Evolutionary conservation across 2,797 vertebrate species (phyloP).

Genomic region (Lepus townsendii): DNA sequence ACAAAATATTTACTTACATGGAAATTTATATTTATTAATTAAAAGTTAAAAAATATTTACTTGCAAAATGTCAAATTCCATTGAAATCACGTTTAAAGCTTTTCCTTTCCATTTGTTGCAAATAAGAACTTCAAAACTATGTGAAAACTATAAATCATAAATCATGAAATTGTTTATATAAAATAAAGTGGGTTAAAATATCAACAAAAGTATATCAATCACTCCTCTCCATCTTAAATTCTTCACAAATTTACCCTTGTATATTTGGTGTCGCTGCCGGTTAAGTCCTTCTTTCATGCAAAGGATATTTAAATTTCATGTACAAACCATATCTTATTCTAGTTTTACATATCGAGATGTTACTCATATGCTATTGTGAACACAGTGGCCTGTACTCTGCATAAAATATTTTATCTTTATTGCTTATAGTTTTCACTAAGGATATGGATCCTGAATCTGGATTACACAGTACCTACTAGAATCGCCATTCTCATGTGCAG

Average conservation of each 20-base stretch:
- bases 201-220: background rate
- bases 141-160: background rate
- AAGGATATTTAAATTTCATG: background rate
- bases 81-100: background rate
- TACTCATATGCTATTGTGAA: background rate
- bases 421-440: background rate
- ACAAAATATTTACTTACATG: background rate
- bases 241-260: background rate
- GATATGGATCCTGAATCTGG: background rate
- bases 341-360: background rate
- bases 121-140: background rate
- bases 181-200: background rate
- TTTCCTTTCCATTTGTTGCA: background rate
- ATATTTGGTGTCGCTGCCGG: background rate
- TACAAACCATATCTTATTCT: background rate
- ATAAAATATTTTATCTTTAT: background rate
- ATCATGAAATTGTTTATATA: background rate
- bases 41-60: background rate
- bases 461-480: background rate
- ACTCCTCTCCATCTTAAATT: background rate
- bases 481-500: background rate
- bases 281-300: background rate
- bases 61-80: background rate
- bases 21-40: too few relatives aligned
- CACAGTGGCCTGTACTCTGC: background rate